Evolutionary conservation across 2,888 invertebrate genomes (phyloP).

Genomic region (Sisyra terminalis): DNA sequence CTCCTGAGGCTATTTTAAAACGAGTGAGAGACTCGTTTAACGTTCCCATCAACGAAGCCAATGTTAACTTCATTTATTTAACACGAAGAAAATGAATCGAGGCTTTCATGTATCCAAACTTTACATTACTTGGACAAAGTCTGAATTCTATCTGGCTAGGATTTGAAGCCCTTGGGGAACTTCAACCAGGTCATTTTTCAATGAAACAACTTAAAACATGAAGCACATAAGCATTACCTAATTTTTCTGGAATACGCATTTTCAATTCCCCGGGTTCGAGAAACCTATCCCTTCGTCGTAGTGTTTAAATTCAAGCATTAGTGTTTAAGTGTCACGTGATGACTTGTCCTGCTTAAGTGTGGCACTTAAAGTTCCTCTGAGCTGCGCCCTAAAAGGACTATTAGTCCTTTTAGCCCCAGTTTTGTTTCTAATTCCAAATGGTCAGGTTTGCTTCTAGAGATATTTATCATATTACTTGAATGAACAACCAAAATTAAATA

Average conservation of each 20-base stretch:
- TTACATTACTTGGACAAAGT: conserved; percentile 83
- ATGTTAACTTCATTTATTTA: conserved; percentile 67
- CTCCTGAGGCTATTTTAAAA: conserved; percentile 59
- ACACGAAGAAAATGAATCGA: conserved; percentile 63
- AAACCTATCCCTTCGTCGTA: neutral
- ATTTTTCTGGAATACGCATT: no score
- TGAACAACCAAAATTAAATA: no score
- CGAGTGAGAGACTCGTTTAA: conserved; percentile 63
- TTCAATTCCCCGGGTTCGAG: neutral
- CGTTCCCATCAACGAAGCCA: conserved; percentile 41
- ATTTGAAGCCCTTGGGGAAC: conserved; percentile 68
- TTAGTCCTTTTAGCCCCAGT: no score
- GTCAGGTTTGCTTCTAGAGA: no score
- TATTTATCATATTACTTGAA: no score
- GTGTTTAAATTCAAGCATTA: no score
- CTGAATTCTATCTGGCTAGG: conserved; percentile 77
- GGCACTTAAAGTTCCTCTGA: no score
- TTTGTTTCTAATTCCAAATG: no score
- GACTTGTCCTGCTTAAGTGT: no score
- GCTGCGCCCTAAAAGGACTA: no score
- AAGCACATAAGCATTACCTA: no score
- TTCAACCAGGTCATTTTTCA: conserved; percentile 52
- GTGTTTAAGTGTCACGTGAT: no score
- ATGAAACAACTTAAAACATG: neutral
- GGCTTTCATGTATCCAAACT: conserved; percentile 68